Percentiles rank a stretch among this genome's conserved stretches.
phyloP scores from a whole-genome alignment of 2,113 vertebrate species.

The Ahaetulla prasina region DNA sequence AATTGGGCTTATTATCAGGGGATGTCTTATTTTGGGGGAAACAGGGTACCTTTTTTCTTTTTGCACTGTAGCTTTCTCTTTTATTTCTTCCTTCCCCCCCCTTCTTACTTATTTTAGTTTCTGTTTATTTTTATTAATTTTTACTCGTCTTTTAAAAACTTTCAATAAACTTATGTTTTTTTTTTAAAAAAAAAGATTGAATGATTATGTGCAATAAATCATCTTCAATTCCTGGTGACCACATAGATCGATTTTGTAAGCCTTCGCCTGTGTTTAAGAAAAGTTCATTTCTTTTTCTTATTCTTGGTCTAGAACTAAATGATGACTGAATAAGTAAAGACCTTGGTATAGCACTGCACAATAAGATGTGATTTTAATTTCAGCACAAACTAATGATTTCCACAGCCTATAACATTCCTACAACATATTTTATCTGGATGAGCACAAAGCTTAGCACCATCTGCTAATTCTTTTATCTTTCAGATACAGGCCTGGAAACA shows the following conservation, averaged over 20 bases:
- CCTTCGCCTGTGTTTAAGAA: neutral
- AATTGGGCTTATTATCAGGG: too few species aligned
- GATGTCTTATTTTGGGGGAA: too few species aligned
- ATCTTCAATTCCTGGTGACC: neutral
- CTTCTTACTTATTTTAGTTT: neutral
- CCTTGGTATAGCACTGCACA: conserved; percentile 35
- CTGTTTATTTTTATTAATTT: neutral
- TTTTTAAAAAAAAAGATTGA: neutral
- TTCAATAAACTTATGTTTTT: neutral
- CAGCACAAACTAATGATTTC: conserved; percentile 61
- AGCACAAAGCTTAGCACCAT: conserved; percentile 59
- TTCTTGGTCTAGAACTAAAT: neutral
- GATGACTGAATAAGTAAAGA: neutral
- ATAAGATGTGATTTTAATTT: conserved; percentile 45
- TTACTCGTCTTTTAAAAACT: neutral
- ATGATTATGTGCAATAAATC: neutral
- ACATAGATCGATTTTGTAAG: neutral
- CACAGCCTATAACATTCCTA: conserved; percentile 51
- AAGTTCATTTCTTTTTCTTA: neutral
- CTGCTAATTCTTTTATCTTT: conserved; percentile 68
- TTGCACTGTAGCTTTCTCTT: neutral
- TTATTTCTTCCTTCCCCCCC: neutral
- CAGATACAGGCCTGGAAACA: conserved; percentile 64
- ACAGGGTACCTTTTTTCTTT: neutral
- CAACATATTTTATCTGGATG: conserved; percentile 58